Percentiles rank a stretch among this genome's conserved stretches.
Evolutionary conservation across 2,797 vertebrate species (phyloP).

Genomic region (Oryzias sinensis): DNA sequence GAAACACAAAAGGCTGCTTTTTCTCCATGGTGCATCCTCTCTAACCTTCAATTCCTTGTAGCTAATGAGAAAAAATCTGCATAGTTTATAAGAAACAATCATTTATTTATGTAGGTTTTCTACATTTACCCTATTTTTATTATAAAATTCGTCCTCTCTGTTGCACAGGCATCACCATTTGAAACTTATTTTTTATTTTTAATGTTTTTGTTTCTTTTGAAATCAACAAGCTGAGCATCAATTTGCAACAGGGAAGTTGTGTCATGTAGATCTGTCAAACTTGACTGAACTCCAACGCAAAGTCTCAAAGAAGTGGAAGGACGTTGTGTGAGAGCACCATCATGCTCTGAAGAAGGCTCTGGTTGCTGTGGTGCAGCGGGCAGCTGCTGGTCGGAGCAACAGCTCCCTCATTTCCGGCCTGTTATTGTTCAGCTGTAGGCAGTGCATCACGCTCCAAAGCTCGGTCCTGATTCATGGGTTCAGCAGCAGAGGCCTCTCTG

Average conservation of each 20-base stretch:
- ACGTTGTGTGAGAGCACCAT: constrained; percentile 6
- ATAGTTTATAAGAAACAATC: too few relatives aligned
- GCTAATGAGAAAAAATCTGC: too few relatives aligned
- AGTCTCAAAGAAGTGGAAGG: background rate
- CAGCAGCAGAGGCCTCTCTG: constrained; percentile 29
- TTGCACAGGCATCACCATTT: too few relatives aligned
- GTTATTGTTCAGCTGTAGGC: constrained; percentile 12
- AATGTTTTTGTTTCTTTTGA: too few relatives aligned
- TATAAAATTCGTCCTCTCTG: too few relatives aligned
- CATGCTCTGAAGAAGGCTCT: background rate
- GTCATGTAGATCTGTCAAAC: background rate
- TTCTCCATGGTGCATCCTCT: too few relatives aligned
- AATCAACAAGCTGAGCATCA: too few relatives aligned
- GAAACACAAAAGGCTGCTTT: too few relatives aligned
- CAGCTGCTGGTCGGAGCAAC: background rate
- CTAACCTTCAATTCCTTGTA: too few relatives aligned
- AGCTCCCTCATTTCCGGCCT: background rate
- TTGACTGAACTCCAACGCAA: background rate
- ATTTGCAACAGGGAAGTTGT: background rate
- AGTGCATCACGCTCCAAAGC: constrained; percentile 24
- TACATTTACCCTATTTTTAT: too few relatives aligned
- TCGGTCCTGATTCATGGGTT: constrained; percentile 33
- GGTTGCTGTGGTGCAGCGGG: constrained; percentile 7
- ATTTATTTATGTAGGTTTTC: too few relatives aligned
- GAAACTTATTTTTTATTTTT: too few relatives aligned